phyloP scores from a whole-genome alignment of 1,140 invertebrate genomes.

The Heliothis subflexa region DNA sequence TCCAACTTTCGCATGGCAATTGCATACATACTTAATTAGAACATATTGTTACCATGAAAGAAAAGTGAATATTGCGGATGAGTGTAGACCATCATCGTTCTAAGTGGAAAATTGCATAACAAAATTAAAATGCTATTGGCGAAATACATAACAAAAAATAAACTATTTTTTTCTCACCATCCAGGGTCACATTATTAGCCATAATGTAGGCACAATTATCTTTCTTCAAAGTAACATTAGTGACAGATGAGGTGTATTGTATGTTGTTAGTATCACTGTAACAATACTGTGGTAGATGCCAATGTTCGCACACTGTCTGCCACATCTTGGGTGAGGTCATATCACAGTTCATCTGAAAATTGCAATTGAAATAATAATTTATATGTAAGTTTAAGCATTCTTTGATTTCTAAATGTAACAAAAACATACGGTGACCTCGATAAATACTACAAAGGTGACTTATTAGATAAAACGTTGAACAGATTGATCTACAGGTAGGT shows the following conservation, averaged over 20 bases:
- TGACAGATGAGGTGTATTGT: slow-evolving; percentile 62
- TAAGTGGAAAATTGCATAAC: neutral
- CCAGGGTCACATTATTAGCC: slow-evolving; percentile 65
- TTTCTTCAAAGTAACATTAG: slow-evolving; percentile 55
- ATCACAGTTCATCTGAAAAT: slow-evolving; percentile 83
- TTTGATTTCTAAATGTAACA: neutral
- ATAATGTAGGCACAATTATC: slow-evolving; percentile 68
- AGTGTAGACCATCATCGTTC: no score
- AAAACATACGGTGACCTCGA: no score
- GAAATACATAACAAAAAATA: neutral
- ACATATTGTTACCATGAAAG: no score
- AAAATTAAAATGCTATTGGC: neutral
- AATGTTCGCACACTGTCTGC: slow-evolving; percentile 84
- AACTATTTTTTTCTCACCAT: slow-evolving; percentile 60
- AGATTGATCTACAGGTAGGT: no score
- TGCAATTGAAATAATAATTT: neutral
- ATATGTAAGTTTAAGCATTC: neutral
- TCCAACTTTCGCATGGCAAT: no score
- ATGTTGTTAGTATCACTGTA: slow-evolving; percentile 68
- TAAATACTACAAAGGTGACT: no score
- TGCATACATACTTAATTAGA: no score
- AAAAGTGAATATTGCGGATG: no score
- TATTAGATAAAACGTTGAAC: no score
- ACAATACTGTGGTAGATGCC: slow-evolving; percentile 83
- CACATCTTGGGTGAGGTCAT: slow-evolving; percentile 80